Evolutionary conservation across 2,888 invertebrate species (phyloP).

Genomic region (Invenusta paracnida): DNA sequence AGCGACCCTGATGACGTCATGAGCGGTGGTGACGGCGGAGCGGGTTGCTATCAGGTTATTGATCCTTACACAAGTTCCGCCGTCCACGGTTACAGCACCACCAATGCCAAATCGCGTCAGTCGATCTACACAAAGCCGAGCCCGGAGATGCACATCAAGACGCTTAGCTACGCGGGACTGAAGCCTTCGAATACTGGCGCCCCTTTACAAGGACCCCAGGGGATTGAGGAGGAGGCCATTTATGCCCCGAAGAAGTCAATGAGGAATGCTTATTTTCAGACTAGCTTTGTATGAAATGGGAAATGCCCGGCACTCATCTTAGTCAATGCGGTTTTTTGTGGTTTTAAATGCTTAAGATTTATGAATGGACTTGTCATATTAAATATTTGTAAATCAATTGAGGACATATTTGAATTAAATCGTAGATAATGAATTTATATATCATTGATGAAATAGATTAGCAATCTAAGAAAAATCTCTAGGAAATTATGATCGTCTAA

Average conservation of each 20-base stretch:
- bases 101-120: not conserved
- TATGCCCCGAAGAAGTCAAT: constrained; percentile 6
- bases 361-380: no score
- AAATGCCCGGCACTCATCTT: not conserved
- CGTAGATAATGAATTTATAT: no score
- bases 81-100: no score
- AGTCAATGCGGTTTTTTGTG: not conserved
- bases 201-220: not conserved
- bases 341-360: no score
- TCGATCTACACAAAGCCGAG: not conserved
- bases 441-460: no score
- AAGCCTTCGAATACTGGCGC: not conserved
- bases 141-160: constrained; percentile 1
- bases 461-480: no score
- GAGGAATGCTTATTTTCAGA: constrained; percentile 21
- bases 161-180: not conserved
- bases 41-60: not conserved
- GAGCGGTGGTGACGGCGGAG: not conserved
- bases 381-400: no score
- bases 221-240: not conserved
- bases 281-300: constrained; percentile 28
- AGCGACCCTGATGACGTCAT: not conserved
- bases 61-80: not conserved
- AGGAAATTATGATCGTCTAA: no score
- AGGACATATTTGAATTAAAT: no score